Evolutionary conservation across 2,113 vertebrate species (phyloP).

Genomic region (Elanoides forficatus): DNA sequence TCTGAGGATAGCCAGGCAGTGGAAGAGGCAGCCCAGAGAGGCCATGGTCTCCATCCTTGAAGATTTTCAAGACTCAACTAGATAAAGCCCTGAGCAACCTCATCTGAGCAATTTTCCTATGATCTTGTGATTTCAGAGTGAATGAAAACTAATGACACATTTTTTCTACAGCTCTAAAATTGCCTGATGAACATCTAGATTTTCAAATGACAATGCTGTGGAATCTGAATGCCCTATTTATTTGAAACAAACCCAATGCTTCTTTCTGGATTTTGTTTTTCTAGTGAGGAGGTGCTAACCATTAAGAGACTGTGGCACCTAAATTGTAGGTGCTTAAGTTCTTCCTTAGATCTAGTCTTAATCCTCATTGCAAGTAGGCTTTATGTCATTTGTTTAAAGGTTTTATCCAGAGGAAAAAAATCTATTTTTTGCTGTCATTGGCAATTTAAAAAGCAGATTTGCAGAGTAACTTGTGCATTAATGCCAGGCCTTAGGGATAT

Average conservation of each 20-base stretch:
- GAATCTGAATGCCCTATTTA: not conserved
- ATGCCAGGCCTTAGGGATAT: slow-evolving; percentile 6
- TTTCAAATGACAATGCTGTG: not conserved
- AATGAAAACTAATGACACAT: not conserved
- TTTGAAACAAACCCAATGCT: not conserved
- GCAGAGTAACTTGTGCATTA: not conserved
- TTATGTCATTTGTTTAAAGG: not conserved
- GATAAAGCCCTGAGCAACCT: not conserved
- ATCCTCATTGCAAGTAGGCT: not conserved
- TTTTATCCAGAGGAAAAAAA: not conserved
- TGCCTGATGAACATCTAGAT: not conserved
- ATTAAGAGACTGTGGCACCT: not conserved
- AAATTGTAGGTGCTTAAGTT: not conserved
- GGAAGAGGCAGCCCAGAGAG: not conserved
- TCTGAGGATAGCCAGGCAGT: not conserved
- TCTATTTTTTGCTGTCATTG: not conserved
- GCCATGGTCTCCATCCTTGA: not conserved
- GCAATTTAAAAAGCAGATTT: slow-evolving; percentile 27
- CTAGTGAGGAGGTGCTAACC: not conserved
- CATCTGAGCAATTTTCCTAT: not conserved
- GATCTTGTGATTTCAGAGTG: not conserved
- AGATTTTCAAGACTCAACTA: not conserved
- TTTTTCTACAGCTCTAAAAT: not conserved
- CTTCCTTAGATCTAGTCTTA: not conserved
- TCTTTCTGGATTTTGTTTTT: not conserved